These are phyloP conservation scores for Eulemur macaco DNA, from an alignment of 2,113 vertebrate genomes.

Conservation along the genomic window DNA sequence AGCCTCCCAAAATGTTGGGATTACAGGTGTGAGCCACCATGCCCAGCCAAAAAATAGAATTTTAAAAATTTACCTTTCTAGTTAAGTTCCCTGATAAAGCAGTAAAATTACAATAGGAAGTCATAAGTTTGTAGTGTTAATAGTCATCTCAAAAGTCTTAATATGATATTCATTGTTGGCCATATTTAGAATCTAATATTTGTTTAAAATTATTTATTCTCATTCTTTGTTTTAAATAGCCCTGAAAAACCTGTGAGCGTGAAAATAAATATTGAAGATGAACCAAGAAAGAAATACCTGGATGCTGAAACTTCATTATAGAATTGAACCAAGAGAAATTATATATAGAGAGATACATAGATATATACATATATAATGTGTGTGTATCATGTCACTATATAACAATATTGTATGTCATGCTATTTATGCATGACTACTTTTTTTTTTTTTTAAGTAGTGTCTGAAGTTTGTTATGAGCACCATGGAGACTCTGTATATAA, in stretches of 20 bases:
- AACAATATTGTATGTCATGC: constrained; percentile 77
- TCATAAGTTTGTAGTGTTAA: not conserved
- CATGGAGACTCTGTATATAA: constrained; percentile 79
- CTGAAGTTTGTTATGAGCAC: constrained; percentile 77
- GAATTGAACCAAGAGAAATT: constrained; percentile 78
- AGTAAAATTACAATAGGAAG: not conserved
- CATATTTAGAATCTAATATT: not conserved
- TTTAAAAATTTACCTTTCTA: constrained; percentile 3
- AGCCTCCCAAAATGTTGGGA: no score
- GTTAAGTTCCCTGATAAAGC: not conserved
- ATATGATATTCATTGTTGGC: not conserved
- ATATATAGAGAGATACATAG: constrained; percentile 65
- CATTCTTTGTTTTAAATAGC: constrained; percentile 85
- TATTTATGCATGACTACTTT: constrained; percentile 78
- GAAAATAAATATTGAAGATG: constrained; percentile 91
- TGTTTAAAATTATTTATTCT: constrained; percentile 42
- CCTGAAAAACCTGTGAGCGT: constrained; percentile 92
- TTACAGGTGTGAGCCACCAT: no score
- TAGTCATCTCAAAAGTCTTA: not conserved
- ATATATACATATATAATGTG: not conserved
- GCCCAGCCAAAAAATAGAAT: not conserved
- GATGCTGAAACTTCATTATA: constrained; percentile 93
- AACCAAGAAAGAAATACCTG: constrained; percentile 84
- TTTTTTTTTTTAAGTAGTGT: constrained; percentile 73
- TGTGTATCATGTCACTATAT: constrained; percentile 70